phyloP scores from a whole-genome alignment of 2,797 vertebrate genomes.

The Sebastes variabilis region DNA sequence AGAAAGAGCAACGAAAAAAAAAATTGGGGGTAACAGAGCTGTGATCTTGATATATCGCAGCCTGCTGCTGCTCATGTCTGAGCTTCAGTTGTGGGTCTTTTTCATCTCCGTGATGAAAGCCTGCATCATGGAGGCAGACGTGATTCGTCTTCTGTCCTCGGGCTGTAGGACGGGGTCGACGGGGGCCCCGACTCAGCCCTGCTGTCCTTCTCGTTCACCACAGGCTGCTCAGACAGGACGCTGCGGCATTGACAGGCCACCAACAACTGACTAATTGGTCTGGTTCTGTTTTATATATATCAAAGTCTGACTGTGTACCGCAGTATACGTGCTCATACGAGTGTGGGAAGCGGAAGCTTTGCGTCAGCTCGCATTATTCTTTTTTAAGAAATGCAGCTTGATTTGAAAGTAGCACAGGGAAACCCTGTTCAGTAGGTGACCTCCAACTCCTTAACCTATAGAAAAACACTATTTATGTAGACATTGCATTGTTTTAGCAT shows the following conservation, averaged over 20 bases:
- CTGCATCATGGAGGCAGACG: conserved; percentile 48
- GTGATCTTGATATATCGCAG: not conserved
- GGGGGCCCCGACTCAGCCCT: conserved; percentile 13
- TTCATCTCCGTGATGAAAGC: conserved; percentile 47
- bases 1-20: not conserved
- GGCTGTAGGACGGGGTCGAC: conserved; percentile 36
- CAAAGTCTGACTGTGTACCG: not conserved
- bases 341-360: not conserved
- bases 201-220: conserved; percentile 36
- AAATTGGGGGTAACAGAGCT: not conserved
- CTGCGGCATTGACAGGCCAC: not conserved
- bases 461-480: not conserved
- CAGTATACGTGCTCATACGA: not conserved
- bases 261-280: conserved; percentile 10
- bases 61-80: conserved; percentile 3
- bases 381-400: not conserved
- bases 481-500: not conserved
- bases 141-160: conserved; percentile 49
- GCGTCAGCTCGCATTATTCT: not conserved
- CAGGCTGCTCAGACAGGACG: conserved; percentile 16
- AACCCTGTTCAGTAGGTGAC: not conserved
- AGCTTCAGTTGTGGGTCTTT: not conserved
- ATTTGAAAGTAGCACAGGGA: not conserved
- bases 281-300: conserved; percentile 16
- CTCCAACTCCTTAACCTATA: not conserved